Base-by-base conservation (phyloP, 2,888 invertebrate species). In the Tryphoninae sp. region DNA sequence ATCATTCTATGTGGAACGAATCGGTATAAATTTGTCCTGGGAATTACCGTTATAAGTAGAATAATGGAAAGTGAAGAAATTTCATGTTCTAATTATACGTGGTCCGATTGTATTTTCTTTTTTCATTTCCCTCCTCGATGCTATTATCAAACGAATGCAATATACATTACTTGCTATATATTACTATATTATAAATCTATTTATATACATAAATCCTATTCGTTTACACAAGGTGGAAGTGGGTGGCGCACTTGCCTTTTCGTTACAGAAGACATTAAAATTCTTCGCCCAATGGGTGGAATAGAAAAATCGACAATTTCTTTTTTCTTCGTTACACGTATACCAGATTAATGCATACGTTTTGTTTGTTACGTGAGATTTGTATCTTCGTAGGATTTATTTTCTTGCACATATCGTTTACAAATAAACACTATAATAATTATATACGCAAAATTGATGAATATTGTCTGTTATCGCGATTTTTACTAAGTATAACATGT, bases 381-480 rank as follows among this genome's bases (percentile, higher is more conserved):
- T 61, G 16, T 51, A 40, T 45, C 64, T 45, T 19, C 55, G 26
- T 62, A 40, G 26, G 40, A 64, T 75, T 80, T 80, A 80, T 80
- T 55, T 55, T 79, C 68, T 74, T 75, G 64, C 74, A 69, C 64
- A 75, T 61, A 55, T 79, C 45, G 74, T 80, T 45, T 80, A 69
- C 74, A 69, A 74, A 75, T 62, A 74, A 64, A 75, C 19, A 64
- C 65, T 65, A 74, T 71, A 65, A 64, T 67, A 16, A 71, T 64
- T 64, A 79, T 69, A 79, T 22, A 55, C 53, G 42, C 53, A 74
- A 55, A 69, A 45, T 75, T 62, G n/a, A 64, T 65, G 58, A 58
- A 71, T 75, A 71, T 71, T 51, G 65, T 80, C 42, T 69, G 61
- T 78, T 78, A 68, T 71, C 73, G 51, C 55, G 68, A 74, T 74